Conservation (phyloP, 2,888 invertebrate species). For the Cataglyphis altisquamis region DNA sequence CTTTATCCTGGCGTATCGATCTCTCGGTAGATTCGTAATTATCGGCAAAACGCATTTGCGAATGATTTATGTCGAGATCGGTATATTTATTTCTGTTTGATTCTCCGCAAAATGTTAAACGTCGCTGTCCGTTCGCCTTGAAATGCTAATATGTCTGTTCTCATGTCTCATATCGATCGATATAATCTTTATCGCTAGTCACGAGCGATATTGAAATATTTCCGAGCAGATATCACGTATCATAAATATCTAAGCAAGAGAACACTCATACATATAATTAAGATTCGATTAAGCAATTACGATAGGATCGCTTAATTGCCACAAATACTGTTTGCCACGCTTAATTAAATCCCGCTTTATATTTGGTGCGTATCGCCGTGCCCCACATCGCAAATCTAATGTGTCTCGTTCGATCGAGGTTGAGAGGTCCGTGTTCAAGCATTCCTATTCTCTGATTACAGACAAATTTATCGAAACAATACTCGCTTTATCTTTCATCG, state of each 20-base stretch:
- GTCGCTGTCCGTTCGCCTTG: constrained; percentile 67
- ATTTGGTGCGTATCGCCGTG: constrained; percentile 49
- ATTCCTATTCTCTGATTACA: constrained; percentile 38
- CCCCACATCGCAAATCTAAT: not conserved
- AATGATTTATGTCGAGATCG: constrained; percentile 68
- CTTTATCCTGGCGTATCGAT: constrained; percentile 43
- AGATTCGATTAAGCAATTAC: constrained; percentile 75
- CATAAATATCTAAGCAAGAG: constrained; percentile 62
- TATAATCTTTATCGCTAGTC: constrained; percentile 72
- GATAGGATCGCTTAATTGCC: constrained; percentile 72
- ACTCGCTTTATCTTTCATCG: constrained; percentile 10
- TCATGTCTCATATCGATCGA: constrained; percentile 73
- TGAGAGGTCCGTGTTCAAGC: not conserved
- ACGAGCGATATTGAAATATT: constrained; percentile 71
- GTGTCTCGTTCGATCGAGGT: constrained; percentile 33
- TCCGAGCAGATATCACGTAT: constrained; percentile 66
- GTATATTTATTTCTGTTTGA: constrained; percentile 53
- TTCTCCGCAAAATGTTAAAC: constrained; percentile 66
- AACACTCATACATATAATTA: constrained; percentile 71
- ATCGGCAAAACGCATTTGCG: constrained; percentile 48
- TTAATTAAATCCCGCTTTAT: constrained; percentile 67
- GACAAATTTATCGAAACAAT: constrained; percentile 56
- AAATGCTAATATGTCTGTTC: constrained; percentile 73
- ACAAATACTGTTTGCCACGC: constrained; percentile 58
- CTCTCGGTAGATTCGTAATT: constrained; percentile 67